Base-by-base conservation (phyloP, 2,888 invertebrate genomes). In the Noctua janthe region DNA sequence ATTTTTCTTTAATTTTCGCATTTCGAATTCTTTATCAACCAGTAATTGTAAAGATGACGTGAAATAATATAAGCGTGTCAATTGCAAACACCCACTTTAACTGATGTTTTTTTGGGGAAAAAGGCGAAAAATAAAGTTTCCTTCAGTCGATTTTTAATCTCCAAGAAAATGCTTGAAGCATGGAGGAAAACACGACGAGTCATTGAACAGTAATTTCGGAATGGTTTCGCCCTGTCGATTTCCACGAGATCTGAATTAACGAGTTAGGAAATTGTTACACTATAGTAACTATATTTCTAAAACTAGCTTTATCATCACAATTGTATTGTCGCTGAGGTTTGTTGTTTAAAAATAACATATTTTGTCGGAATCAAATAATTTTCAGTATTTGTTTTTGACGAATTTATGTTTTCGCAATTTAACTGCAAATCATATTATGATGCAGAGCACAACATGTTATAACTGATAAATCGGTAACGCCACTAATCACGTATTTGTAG, bases 161-260 rank as follows among this genome's bases (percentile, higher is more conserved):
- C 66, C n/a, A 84, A 88, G 86, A 84, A 87, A 89, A 87, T 81
- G 82, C 81, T 82, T 80, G 78, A 85, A 84, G 81, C 79, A 78
- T 83, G 75, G 76, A 70, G 78, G 78, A 89, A 93, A 94, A 94
- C 88, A 90, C 91, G 91, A 88, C 90, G 91, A 94, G 94, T 94
- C 94, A 94, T 91, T 91, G 91, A 93, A 85, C 91, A 91, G 92
- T 94, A 92, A 94, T 95, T 94, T 94, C 87, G 88, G 85, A 91
- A 92, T 93, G 93, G 93, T 91, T 93, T 92, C 93, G 92, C 93
- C 91, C 92, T 93, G 94, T 94, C 94, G 93, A 93, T 93, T 93
- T 91, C 92, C 91, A 93, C 93, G 91, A 92, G 93, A 92, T 93
- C 92, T 92, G 93, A 94, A 93, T 94, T 93, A 94, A 93, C 92